Percentiles rank a stretch among this genome's conserved stretches.
These are phyloP conservation scores for Pomacea canaliculata DNA, from an alignment of 2,888 invertebrate genomes.

Conservation along the genomic window DNA sequence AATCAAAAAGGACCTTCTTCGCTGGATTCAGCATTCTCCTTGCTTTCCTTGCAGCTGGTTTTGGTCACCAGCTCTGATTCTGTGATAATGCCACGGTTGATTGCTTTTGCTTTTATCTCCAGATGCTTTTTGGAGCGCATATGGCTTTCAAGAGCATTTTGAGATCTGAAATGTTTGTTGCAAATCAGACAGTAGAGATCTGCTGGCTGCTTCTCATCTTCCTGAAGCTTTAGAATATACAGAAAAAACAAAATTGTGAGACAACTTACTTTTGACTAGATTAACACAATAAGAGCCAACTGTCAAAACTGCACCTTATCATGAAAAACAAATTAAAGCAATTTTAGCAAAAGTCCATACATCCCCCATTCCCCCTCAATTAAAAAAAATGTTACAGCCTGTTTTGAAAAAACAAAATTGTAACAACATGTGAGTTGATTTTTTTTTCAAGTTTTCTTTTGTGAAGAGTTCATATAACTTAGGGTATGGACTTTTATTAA, in stretches of 20 bases:
- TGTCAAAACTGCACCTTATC: too few relatives aligned
- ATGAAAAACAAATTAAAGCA: too few relatives aligned
- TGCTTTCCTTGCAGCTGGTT: neutral
- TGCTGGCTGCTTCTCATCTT: slow-evolving; percentile 19
- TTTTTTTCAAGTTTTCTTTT: too few relatives aligned
- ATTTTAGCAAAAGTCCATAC: too few relatives aligned
- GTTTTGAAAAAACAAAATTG: too few relatives aligned
- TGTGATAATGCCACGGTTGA: slow-evolving; percentile 38
- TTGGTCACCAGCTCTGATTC: slow-evolving; percentile 32
- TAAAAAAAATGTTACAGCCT: too few relatives aligned
- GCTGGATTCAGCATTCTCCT: neutral
- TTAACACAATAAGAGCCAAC: too few relatives aligned
- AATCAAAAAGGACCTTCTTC: too few relatives aligned
- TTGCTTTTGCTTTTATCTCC: slow-evolving; percentile 53
- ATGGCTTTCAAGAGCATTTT: slow-evolving; percentile 90
- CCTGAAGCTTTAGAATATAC: neutral
- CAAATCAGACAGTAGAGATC: slow-evolving; percentile 74
- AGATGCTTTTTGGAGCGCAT: slow-evolving; percentile 91
- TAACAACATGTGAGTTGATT: too few relatives aligned
- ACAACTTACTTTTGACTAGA: neutral
- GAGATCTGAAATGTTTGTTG: slow-evolving; percentile 84
- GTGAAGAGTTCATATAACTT: too few relatives aligned
- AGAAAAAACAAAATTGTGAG: neutral
- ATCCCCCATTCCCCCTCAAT: too few relatives aligned
- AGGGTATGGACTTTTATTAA: too few relatives aligned